Conservation (phyloP, 2,888 invertebrate genomes). For the Atrina japonica region DNA sequence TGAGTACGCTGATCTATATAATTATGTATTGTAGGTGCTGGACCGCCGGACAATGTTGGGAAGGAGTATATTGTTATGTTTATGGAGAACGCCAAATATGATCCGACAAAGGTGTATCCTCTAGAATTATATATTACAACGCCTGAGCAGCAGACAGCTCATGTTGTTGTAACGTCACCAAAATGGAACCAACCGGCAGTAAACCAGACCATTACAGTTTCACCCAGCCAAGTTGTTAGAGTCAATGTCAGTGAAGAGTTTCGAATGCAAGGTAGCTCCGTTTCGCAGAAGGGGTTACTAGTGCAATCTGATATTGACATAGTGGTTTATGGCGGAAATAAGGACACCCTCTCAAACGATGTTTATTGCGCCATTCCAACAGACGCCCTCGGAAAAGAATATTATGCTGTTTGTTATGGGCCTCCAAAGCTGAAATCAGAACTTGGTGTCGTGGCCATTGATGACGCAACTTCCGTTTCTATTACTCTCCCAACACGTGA, state of each 20-base stretch:
- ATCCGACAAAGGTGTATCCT: conserved; percentile 39
- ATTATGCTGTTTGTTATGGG: conserved; percentile 53
- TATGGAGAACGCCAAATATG: conserved; percentile 57
- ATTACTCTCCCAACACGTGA: conserved; percentile 48
- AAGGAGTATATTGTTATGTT: conserved; percentile 56
- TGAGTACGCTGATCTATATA: too few relatives aligned
- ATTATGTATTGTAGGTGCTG: conserved; percentile 13
- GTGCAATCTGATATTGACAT: conserved; percentile 53
- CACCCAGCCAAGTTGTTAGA: conserved; percentile 51
- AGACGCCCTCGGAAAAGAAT: conserved; percentile 56
- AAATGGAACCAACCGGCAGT: conserved; percentile 50
- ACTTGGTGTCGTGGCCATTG: conserved; percentile 48
- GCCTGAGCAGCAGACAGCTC: conserved; percentile 46
- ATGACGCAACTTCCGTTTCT: conserved; percentile 48
- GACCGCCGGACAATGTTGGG: conserved; percentile 59
- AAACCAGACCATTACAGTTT: conserved; percentile 49
- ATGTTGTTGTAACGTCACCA: conserved; percentile 57
- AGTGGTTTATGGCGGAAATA: conserved; percentile 60
- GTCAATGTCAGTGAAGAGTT: conserved; percentile 44
- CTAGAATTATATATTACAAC: conserved; percentile 60
- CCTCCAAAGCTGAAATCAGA: conserved; percentile 50
- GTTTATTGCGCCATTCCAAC: conserved; percentile 57
- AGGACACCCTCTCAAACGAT: conserved; percentile 57
- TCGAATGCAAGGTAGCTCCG: conserved; percentile 51
- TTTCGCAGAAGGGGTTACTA: conserved; percentile 52